A percentile compares a stretch with the other conserved stretches of the same genome.
Conservation (phyloP, 1,140 invertebrate genomes). For the Maconellicoccus hirsutus region DNA sequence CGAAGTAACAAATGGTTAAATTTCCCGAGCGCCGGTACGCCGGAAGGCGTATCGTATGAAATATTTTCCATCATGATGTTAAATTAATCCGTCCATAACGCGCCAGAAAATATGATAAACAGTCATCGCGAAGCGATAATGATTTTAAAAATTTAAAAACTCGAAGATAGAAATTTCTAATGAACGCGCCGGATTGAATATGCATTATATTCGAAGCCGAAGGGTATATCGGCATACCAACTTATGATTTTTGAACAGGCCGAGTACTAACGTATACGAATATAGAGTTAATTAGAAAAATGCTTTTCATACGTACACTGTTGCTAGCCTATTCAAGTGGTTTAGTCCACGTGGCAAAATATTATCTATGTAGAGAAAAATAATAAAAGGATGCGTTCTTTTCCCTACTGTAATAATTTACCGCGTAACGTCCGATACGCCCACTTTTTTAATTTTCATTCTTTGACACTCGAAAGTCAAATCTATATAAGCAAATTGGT, state of each 20-base stretch:
- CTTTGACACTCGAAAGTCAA: neutral
- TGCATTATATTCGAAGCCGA: slow-evolving; percentile 3
- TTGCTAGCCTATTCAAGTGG: slow-evolving; percentile 1
- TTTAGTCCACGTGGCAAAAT: slow-evolving; percentile 18
- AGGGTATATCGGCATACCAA: neutral
- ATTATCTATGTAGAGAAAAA: slow-evolving; percentile 14
- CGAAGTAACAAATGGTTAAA: no score
- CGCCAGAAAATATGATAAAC: neutral
- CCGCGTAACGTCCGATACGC: neutral
- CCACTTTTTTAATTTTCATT: neutral
- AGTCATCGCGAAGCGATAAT: neutral
- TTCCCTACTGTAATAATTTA: neutral
- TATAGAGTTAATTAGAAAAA: slow-evolving; percentile 18
- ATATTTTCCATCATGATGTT: neutral
- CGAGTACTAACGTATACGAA: neutral
- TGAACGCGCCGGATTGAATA: neutral
- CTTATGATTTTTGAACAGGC: neutral
- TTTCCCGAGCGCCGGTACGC: no score
- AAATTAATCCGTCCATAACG: slow-evolving; percentile 8
- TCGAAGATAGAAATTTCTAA: neutral
- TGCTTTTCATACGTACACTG: slow-evolving; percentile 6
- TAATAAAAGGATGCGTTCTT: slow-evolving; percentile 12
- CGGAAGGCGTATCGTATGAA: no score
- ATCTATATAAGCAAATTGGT: neutral
- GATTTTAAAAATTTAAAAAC: neutral